Base-by-base conservation (phyloP, 2,888 invertebrate genomes). In the Calliphora vomitoria region DNA sequence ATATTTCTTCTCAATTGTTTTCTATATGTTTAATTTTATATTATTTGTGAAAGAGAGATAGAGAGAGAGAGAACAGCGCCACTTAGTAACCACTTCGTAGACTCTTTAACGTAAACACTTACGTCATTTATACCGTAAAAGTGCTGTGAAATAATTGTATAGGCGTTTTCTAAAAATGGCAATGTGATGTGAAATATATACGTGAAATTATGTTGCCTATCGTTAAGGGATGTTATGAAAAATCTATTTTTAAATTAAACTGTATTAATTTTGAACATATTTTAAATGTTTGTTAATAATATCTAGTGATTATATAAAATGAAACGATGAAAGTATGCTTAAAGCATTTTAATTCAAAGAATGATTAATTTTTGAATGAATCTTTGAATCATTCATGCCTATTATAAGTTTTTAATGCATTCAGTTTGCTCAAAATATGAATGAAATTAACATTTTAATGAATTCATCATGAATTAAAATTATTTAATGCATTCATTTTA, bases 111-210 rank as follows among this genome's bases (percentile, higher is more conserved):
- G 71, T 66, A 71, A 44, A 44, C 3, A 64, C 15, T 66, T 53
- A 58, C 80, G 75, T 58, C 20, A 31, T 83, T 76, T 81, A 83
- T 87, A 87, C 80, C 55, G 86, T 86, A 75, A 75, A 82, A 75
- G 74, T 25, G 25, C 3, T 8, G 69, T 75, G 62, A 69, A 79
- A 79, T 78, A 25, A 13, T n/a, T 50, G 62, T 58, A 41, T 4
- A 41, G 18, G 18, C 13, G 25, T 0, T 10, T 72, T 4, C 5
- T 44, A 64, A 18, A 35, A 47, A 13, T 41, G 13, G 15, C 11
- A 44, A 15, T 44, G 1, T 20, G 1, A 6, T 18, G 3, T 47
- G 13, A 25, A 71, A 71, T 20, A 71, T 41, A 15, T 2, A 18
- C 13, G 8, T 31, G n/a, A 69, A 69, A 38, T 38, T 75, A 41